Conservation (phyloP, 2,888 invertebrate species). For the Rhagonycha lutea region DNA sequence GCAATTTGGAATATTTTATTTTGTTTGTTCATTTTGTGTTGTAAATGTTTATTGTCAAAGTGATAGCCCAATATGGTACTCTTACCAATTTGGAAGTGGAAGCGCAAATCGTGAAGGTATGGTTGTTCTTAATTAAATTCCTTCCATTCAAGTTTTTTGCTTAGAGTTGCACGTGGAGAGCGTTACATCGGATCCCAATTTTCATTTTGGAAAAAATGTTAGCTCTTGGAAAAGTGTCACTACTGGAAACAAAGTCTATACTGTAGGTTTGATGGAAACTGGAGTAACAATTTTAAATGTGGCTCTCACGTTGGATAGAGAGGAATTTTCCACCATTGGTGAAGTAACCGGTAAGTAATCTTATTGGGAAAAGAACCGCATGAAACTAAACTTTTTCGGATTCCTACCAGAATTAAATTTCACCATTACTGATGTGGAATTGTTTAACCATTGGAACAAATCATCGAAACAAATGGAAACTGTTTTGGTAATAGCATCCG, state of each 20-base stretch:
- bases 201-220: slow-evolving; percentile 34
- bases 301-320: slow-evolving; percentile 17
- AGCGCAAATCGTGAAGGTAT: slow-evolving; percentile 55
- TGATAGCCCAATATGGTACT: slow-evolving; percentile 41
- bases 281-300: slow-evolving; percentile 34
- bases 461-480: slow-evolving; percentile 12
- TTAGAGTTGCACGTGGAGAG: slow-evolving; percentile 39
- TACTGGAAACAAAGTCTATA: slow-evolving; percentile 31
- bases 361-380: neutral
- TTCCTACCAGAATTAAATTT: slow-evolving; percentile 25
- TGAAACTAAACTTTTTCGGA: neutral
- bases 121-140: neutral
- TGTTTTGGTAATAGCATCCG: neutral
- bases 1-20: neutral
- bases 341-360: slow-evolving; percentile 9
- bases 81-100: slow-evolving; percentile 48
- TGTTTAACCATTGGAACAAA: slow-evolving; percentile 39
- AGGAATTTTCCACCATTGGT: neutral
- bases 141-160: neutral
- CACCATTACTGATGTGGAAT: slow-evolving; percentile 33
- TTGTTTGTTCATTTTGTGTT: slow-evolving; percentile 20
- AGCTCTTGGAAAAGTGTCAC: slow-evolving; percentile 38
- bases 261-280: slow-evolving; percentile 35
- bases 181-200: slow-evolving; percentile 35
- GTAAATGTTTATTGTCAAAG: slow-evolving; percentile 5